These are phyloP conservation scores for Hormiphora californensis DNA, from an alignment of 37 sponge, comb jelly and placozoan genomes.

Conservation along the genomic window DNA sequence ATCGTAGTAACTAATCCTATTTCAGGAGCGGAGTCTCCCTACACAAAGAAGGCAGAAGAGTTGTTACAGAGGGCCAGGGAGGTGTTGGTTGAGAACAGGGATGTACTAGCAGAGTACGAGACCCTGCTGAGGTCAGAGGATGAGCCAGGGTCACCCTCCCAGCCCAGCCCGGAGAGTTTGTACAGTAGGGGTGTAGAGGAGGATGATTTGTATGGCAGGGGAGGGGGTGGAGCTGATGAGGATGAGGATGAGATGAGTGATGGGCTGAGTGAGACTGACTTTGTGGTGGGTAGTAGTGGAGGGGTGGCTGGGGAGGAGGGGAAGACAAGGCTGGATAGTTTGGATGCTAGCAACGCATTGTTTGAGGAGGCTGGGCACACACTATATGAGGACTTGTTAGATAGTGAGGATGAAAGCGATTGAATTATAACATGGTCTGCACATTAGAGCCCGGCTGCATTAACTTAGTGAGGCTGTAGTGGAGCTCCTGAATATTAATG, in stretches of 20 bases:
- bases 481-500: too few species aligned
- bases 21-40: conserved; percentile 35
- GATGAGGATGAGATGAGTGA: neutral
- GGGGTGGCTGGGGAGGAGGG: too few species aligned
- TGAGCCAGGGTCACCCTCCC: neutral
- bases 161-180: conserved; percentile 10
- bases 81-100: neutral
- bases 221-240: too few species aligned
- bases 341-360: neutral
- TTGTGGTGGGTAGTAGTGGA: too few species aligned
- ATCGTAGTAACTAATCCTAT: too few species aligned
- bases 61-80: neutral
- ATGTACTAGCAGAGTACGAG: neutral
- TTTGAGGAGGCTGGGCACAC: conserved; percentile 50
- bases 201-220: neutral
- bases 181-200: conserved; percentile 4
- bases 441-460: too few species aligned
- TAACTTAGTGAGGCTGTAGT: too few species aligned
- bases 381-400: conserved; percentile 34
- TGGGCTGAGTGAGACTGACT: too few species aligned
- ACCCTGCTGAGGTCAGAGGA: neutral
- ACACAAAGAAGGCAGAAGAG: conserved; percentile 47
- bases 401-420: conserved; percentile 47
- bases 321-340: too few species aligned
- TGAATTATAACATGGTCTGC: neutral